Percentiles rank a stretch among this genome's conserved stretches.
These are phyloP conservation scores for Astyanax mexicanus DNA, from an alignment of 2,797 vertebrate species.

Conservation along the genomic window DNA sequence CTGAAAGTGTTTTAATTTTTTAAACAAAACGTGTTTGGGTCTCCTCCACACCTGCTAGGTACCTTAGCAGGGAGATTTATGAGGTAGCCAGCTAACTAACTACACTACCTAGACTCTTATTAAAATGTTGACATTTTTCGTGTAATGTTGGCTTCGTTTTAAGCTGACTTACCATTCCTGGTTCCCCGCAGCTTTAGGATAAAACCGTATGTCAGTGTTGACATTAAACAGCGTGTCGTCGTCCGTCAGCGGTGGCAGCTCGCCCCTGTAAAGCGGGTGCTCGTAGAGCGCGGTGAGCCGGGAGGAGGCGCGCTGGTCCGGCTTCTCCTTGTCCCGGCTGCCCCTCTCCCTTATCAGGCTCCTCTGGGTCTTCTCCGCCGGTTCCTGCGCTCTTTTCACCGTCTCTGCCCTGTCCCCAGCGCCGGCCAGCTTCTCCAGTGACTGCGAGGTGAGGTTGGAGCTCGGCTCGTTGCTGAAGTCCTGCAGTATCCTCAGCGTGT, in stretches of 20 bases:
- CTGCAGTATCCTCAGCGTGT: constrained; percentile 92
- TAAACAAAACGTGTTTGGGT: not conserved
- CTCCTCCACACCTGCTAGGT: not conserved
- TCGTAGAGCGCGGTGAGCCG: constrained; percentile 83
- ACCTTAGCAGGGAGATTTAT: not conserved
- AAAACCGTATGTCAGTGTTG: constrained; percentile 91
- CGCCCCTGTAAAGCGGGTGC: constrained; percentile 85
- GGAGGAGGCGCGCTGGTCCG: constrained; percentile 60
- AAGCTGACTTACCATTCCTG: constrained; percentile 92
- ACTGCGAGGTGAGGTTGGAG: constrained; percentile 90
- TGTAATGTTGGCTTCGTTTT: no score
- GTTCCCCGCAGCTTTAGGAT: constrained; percentile 85
- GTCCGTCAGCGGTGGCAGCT: constrained; percentile 82
- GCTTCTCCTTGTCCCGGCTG: constrained; percentile 22
- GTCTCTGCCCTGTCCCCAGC: constrained; percentile 65
- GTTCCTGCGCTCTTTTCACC: constrained; percentile 57
- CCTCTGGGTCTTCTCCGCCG: constrained; percentile 67
- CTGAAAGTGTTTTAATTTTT: not conserved
- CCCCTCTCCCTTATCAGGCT: constrained; percentile 71
- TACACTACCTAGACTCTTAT: no score
- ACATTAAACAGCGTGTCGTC: constrained; percentile 92
- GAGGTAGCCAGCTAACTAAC: no score
- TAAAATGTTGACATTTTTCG: no score
- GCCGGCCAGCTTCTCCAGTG: constrained; percentile 82
- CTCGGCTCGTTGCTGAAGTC: constrained; percentile 93